Percentiles rank a stretch among this genome's conserved stretches.
phyloP scores from a whole-genome alignment of 2,113 vertebrate genomes.

The Blennius ocellaris region DNA sequence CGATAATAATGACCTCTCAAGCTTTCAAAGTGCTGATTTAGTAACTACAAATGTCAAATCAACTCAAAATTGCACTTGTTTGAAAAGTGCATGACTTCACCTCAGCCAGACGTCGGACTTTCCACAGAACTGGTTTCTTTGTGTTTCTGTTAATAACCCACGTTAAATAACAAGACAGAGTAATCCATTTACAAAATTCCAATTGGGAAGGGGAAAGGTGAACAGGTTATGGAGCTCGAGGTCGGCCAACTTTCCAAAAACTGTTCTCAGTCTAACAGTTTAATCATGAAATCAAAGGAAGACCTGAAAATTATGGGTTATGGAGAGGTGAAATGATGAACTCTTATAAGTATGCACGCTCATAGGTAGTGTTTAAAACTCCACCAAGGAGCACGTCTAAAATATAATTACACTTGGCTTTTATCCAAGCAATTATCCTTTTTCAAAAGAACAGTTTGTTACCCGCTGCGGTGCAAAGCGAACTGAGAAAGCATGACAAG shows the following conservation, averaged over 20 bases:
- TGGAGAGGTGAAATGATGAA: constrained; percentile 37
- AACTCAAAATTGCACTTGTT: no score
- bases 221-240: constrained; percentile 39
- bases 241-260: constrained; percentile 41
- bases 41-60: no score
- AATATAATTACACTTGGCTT: constrained; percentile 43
- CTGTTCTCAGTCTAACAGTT: constrained; percentile 31
- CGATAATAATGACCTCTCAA: no score
- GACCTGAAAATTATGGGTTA: constrained; percentile 59
- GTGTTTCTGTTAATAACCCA: background rate
- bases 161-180: background rate
- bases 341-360: constrained; percentile 43
- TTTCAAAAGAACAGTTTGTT: constrained; percentile 42
- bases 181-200: constrained; percentile 25
- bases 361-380: constrained; percentile 35
- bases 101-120: background rate
- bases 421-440: constrained; percentile 39
- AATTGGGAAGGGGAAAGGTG: constrained; percentile 12
- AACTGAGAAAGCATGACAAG: background rate
- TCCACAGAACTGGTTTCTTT: background rate
- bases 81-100: no score
- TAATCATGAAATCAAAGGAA: constrained; percentile 41
- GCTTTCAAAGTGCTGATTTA: no score
- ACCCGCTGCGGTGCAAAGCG: background rate
- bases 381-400: constrained; percentile 45